These are phyloP conservation scores for Alectoris magna DNA, from an alignment of 2,797 vertebrate species.

Conservation along the genomic window DNA sequence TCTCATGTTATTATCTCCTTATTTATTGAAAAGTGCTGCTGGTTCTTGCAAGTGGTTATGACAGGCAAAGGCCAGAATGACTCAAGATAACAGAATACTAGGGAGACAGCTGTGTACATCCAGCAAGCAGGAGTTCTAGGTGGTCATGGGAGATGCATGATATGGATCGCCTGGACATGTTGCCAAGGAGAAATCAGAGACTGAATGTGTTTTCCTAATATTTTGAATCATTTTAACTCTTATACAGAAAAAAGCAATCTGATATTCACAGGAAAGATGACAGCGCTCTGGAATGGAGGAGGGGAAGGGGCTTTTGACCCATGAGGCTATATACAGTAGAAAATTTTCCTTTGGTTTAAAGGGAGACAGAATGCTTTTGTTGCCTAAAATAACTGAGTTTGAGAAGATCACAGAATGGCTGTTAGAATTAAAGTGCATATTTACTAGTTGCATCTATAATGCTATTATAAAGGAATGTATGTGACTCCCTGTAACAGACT, in stretches of 20 bases:
- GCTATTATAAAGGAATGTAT: not conserved
- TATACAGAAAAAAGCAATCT: not conserved
- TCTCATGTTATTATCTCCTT: not conserved
- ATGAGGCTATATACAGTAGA: not conserved
- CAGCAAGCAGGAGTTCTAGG: not conserved
- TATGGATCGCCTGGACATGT: not conserved
- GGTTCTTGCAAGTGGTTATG: not conserved
- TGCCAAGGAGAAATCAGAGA: not conserved
- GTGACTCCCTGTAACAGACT: not conserved
- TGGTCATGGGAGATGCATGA: not conserved
- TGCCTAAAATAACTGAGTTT: not conserved
- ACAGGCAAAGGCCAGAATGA: not conserved
- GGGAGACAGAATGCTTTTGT: not conserved
- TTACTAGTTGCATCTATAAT: not conserved
- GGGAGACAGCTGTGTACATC: rapidly evolving
- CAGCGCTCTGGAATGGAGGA: rapidly evolving
- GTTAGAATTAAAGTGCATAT: not conserved
- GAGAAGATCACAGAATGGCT: not conserved
- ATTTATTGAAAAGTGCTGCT: not conserved
- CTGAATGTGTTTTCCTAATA: not conserved
- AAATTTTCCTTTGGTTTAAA: not conserved
- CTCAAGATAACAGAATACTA: not conserved
- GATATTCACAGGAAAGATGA: not conserved
- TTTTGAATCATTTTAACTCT: not conserved
- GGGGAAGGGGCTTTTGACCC: not conserved